Conservation (phyloP, 2,113 vertebrate species). For the Cyprinus carpio region DNA sequence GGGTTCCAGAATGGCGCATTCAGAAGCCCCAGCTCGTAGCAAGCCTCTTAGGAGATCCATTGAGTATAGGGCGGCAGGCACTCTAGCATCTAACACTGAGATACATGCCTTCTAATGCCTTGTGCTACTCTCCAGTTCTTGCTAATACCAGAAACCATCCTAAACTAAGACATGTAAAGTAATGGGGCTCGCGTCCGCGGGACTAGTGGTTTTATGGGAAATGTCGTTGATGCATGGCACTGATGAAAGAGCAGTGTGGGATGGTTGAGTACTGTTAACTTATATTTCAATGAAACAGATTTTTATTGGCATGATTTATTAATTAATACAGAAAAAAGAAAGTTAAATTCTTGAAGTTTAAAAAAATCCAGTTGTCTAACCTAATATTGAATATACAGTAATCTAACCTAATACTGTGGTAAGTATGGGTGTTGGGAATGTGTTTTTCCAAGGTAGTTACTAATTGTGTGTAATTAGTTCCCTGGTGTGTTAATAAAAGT, state of each 20-base stretch:
- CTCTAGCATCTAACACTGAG: constrained; percentile 40
- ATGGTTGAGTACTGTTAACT: not conserved
- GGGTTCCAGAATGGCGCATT: constrained; percentile 51
- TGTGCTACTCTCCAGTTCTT: constrained; percentile 28
- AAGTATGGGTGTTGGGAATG: not conserved
- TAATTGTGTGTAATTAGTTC: constrained; percentile 42
- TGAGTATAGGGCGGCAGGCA: constrained; percentile 36
- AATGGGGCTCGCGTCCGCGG: constrained; percentile 39
- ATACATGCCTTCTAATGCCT: constrained; percentile 48
- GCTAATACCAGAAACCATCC: constrained; percentile 40
- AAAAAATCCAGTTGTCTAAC: not conserved
- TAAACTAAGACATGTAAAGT: constrained; percentile 39
- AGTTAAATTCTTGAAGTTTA: not conserved
- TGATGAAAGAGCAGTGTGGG: not conserved
- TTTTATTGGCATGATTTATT: constrained; percentile 6
- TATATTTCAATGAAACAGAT: not conserved
- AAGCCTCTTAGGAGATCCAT: constrained; percentile 56
- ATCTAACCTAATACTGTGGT: not conserved
- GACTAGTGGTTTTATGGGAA: constrained; percentile 30
- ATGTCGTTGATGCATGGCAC: not conserved
- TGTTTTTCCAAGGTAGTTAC: not conserved
- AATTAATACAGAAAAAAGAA: not conserved
- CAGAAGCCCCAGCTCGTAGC: constrained; percentile 41
- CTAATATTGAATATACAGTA: no score
- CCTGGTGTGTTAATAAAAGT: constrained; percentile 55